Conservation (phyloP, 2,797 vertebrate species). For the Pantherophis vulpinus region DNA sequence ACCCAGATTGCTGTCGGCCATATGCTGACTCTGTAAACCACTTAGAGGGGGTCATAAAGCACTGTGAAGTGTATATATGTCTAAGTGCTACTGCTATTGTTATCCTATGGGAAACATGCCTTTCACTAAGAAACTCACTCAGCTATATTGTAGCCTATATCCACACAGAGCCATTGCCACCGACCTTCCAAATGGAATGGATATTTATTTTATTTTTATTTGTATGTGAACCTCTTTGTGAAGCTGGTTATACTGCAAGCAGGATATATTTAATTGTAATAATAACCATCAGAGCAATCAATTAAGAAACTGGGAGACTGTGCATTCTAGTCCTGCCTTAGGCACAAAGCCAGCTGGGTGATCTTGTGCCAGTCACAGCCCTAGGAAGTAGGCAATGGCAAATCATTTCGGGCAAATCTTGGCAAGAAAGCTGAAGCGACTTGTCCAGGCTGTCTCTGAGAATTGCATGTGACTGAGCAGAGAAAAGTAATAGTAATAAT, state of each 20-base stretch:
- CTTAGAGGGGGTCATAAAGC: too few species aligned
- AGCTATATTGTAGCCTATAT: not conserved
- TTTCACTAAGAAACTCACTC: not conserved
- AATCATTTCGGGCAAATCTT: not conserved
- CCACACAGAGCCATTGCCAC: not conserved
- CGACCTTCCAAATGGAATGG: not conserved
- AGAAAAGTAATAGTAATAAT: not conserved
- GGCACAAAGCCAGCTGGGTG: not conserved
- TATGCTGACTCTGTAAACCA: too few species aligned
- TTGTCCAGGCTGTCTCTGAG: not conserved
- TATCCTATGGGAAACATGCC: not conserved
- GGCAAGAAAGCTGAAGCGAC: not conserved
- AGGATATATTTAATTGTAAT: not conserved
- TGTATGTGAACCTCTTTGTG: not conserved
- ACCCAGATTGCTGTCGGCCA: too few species aligned
- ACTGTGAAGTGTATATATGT: too few species aligned
- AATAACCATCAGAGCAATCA: not conserved
- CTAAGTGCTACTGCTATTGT: too few species aligned
- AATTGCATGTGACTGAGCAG: not conserved
- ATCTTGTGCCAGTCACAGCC: not conserved
- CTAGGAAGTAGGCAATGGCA: not conserved
- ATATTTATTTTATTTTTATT: not conserved
- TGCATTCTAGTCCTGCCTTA: not conserved
- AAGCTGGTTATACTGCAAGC: not conserved
- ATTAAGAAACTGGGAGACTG: not conserved